Conservation (phyloP, 2,888 invertebrate genomes). For the Eupithecia subfuscata region DNA sequence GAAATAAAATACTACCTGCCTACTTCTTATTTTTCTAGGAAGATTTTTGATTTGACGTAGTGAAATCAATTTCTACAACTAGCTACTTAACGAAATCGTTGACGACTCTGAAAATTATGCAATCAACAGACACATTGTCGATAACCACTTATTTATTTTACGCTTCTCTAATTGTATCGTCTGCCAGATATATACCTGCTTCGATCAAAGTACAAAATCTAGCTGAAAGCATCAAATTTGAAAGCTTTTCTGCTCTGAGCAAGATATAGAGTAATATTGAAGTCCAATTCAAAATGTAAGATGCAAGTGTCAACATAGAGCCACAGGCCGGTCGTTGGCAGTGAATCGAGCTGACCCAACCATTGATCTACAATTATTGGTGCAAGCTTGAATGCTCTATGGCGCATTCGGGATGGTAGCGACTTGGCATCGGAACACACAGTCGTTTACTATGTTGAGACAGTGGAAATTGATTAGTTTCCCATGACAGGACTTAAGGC, state of each 20-base stretch:
- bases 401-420: slow-evolving; percentile 37
- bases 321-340: slow-evolving; percentile 52
- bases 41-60: not conserved
- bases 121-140: not conserved
- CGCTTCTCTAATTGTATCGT: not conserved
- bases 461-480: slow-evolving; percentile 16
- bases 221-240: not conserved
- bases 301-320: slow-evolving; percentile 53
- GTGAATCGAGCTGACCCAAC: slow-evolving; percentile 57
- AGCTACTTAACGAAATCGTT: not conserved
- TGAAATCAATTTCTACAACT: not conserved
- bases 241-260: not conserved
- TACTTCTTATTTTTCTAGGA: not conserved
- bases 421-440: slow-evolving; percentile 18
- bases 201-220: not conserved
- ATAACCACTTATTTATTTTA: not conserved
- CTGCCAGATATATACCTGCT: not conserved
- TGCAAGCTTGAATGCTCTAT: slow-evolving; percentile 48
- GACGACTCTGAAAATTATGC: not conserved
- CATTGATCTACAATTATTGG: slow-evolving; percentile 67
- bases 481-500: not conserved
- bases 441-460: slow-evolving; percentile 9
- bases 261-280: not conserved
- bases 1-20: not conserved
- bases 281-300: slow-evolving; percentile 25